Evolutionary conservation across 2,888 invertebrate genomes (phyloP), one percentile per base, ranked within the genome.

Genomic region (Drosophila koepferae): DNA sequence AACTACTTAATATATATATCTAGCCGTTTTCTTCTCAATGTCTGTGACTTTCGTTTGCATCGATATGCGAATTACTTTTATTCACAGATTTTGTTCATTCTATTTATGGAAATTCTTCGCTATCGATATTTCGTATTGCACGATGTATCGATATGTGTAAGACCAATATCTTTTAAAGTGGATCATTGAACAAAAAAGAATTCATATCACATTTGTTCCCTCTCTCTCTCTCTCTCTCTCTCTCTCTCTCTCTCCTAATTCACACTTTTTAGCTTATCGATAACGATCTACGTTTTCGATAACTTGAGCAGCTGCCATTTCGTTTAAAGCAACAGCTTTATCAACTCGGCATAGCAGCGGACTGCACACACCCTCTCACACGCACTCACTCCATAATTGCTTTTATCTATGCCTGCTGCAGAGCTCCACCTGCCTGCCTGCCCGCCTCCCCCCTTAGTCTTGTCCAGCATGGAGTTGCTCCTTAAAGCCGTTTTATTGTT

Each of bases 401-500:
- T 70, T 48, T 36, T 49, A 70, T 41, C 59, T 70, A 41, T 69
- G 44, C 34, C 20, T 38, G 38, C 49, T 46, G 20, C 38, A 40
- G 9, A 40, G 9, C 40, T 5, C 48, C n/a, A 46, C 31, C 38
- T 40, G 36, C 46, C n/a, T 14, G 5, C 63, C 5, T 6, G 3
- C 28, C 28, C 28, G 34, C 34, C 34, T 10, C 36, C 43, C 2
- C 5, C 16, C 10, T n/a, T n/a, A 14, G 8, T 7, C 28, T 10
- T 49, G 67, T 58, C 67, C 41, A 43, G 48, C 55, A 8, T 51
- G 31, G 28, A 46, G 55, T 40, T 60, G 18, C 59, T 66, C 82
- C 82, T 87, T 90, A 85, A 90, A 90, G 90, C 82, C 90, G 61
- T 76, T 85, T 90, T 90, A 90, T 85, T 85, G 84, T 85, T 80